Percentiles rank a stretch among this genome's conserved stretches.
phyloP scores from a whole-genome alignment of 2,113 vertebrate species.

The Elachura formosa region DNA sequence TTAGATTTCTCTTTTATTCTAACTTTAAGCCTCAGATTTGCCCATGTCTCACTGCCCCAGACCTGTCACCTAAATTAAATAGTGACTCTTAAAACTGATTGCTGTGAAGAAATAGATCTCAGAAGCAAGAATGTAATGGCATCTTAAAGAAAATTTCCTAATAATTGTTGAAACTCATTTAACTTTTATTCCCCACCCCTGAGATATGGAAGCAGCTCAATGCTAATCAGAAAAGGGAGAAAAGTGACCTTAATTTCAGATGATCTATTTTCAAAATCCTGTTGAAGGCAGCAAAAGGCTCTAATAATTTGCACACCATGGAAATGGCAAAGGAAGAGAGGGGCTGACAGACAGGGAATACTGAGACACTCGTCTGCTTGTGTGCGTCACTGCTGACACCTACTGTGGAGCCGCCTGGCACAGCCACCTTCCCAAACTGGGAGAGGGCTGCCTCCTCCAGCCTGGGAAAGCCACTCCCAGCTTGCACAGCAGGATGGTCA shows the following conservation, averaged over 20 bases:
- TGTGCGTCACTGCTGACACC: conserved; percentile 14
- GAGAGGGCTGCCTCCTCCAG: background rate
- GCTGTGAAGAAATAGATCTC: conserved; percentile 26
- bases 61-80: conserved; percentile 52
- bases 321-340: background rate
- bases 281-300: conserved; percentile 25
- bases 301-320: background rate
- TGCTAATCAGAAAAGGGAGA: conserved; percentile 27
- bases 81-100: conserved; percentile 41
- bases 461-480: background rate
- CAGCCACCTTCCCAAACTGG: background rate
- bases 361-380: background rate
- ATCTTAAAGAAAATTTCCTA: conserved; percentile 45
- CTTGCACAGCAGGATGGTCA: background rate
- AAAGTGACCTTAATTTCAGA: conserved; percentile 51
- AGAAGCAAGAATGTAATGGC: background rate
- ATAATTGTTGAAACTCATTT: conserved; percentile 43
- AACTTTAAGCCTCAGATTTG: conserved; percentile 37
- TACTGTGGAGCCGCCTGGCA: background rate
- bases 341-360: background rate
- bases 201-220: background rate
- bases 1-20: conserved; percentile 38
- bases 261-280: conserved; percentile 55
- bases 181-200: conserved; percentile 50
- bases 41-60: conserved; percentile 24